Base-by-base conservation (phyloP, 2,797 vertebrate genomes). In the Coccyzus lansbergi region DNA sequence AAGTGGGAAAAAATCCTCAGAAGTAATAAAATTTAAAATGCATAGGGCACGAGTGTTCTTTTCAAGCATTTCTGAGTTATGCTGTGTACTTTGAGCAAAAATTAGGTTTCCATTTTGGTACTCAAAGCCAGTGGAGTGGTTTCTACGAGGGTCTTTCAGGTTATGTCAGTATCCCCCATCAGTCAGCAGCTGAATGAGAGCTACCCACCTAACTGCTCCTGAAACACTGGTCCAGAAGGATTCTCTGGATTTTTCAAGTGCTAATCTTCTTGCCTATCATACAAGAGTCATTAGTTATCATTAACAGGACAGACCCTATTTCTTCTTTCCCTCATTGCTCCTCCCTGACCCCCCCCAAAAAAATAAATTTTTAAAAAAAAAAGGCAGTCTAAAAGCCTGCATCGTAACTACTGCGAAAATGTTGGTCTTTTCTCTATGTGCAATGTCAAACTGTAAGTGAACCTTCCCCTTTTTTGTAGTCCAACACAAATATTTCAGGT, bases 281-380 rank as follows among this genome's bases (percentile, higher is more conserved):
- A 60, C 15, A 82, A 6, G 2, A 59, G 11, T 28, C 18, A 21
- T 22, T 18, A 36, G n/a, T 84, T 64, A 68, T 19, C 40, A 63
- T 0, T 55, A 14, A 38, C 13, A 63, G n/a, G 11, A 51, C 21
- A 91, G 52, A 65, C 7, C 6, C 28, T 48, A 8, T 21, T 3
- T 56, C 75, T 42, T 38, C 17, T 28, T 21, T 2, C 15, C 8
- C 9, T 1, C 22, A 10, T 10, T 21, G 18, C 5, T 10, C 11
- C n/a, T n/a, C n/a, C n/a, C 7, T 3, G 3, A n/a, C n/a, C n/a
- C 2, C 16, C 21, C 29, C 7, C 3, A 7, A n/a, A 22, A 16
- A 15, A 18, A 53, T n/a, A 25, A 46, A 46, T 44, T 7, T n/a
- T 51, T 31, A n/a, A 71, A 44, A 20, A 12, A 4, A 10, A 19